Base-by-base conservation (phyloP, 2,113 vertebrate species). In the Setophaga coronata region DNA sequence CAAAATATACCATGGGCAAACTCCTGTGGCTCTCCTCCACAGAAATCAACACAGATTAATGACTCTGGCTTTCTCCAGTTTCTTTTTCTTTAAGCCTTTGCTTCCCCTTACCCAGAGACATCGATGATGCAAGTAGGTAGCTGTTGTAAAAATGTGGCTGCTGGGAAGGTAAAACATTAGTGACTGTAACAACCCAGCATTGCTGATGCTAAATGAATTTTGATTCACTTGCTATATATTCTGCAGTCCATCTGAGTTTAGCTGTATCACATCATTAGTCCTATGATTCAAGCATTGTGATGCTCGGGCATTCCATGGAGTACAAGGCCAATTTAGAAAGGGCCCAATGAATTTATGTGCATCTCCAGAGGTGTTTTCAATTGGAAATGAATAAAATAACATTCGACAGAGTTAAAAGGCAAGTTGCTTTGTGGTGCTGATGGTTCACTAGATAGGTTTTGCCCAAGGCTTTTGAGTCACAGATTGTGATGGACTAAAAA, bases 351-450 rank as follows among this genome's bases (percentile, higher is more conserved):
- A 79, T 86, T 92, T 33, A n/a, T 82, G 78, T 82, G 57, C 58
- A 34, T 58, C 54, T 93, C 60, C 79, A 74, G 89, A 93, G 83
- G 58, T 82, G 85, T 91, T 77, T 87, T 87, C 76, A 89, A 47
- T 90, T 93, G 93, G 96, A 95, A 93, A 95, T 74, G 82, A 92
- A 61, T 84, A 54, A 91, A 81, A 88, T 90, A 86, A 58, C 82
- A 45, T 94, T 93, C 89, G 88, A 96, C 81, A 90, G 88, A 87
- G 88, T 82, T 87, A 80, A 87, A 95, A 85, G 87, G 83, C 74
- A 83, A 94, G 83, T 90, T 54, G 18, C 61, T 91, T 91, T 94
- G 90, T 87, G 60, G 62, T 80, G 61, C 14, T 43, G 33, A 95
- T 93, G 92, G 82, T 79, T 93, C 94, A 95, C 53, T 66, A 67